Evolutionary conservation across 2,888 invertebrate species (phyloP).

Genomic region (Pollenia labialis): DNA sequence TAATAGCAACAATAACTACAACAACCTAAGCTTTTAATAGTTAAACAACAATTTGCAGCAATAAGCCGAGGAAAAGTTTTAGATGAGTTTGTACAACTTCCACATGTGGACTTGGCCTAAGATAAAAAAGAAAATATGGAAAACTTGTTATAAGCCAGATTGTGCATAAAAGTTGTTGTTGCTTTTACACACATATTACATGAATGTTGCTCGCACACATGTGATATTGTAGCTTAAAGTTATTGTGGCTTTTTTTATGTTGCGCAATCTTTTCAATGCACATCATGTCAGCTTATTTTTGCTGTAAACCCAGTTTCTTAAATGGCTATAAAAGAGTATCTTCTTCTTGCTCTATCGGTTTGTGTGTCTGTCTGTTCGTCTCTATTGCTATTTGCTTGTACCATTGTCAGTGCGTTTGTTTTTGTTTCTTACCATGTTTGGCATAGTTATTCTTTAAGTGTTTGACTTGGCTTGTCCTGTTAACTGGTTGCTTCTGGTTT

Average conservation of each 20-base stretch:
- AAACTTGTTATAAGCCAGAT: slow-evolving; percentile 61
- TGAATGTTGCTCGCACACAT: neutral
- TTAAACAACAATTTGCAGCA: slow-evolving; percentile 59
- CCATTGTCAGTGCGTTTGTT: slow-evolving; percentile 29
- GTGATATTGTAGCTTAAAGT: slow-evolving; percentile 15
- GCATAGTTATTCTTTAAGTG: slow-evolving; percentile 31
- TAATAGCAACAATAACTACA: slow-evolving; percentile 48
- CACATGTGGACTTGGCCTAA: slow-evolving; percentile 74
- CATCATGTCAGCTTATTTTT: slow-evolving; percentile 51
- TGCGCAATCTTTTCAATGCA: slow-evolving; percentile 67
- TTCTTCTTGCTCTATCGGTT: neutral
- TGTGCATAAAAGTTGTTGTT: slow-evolving; percentile 18
- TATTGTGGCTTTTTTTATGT: slow-evolving; percentile 50
- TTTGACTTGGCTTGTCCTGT: slow-evolving; percentile 46
- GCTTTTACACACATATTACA: slow-evolving; percentile 22
- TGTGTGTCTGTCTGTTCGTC: neutral
- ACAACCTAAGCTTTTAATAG: slow-evolving; percentile 35
- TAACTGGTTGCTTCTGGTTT: slow-evolving; percentile 62
- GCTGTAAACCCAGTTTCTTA: slow-evolving; percentile 62
- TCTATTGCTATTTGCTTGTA: slow-evolving; percentile 6
- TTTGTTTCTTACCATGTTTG: slow-evolving; percentile 27
- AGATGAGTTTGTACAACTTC: slow-evolving; percentile 56
- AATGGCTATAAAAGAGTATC: slow-evolving; percentile 21
- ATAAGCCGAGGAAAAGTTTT: neutral
- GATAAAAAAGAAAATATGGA: slow-evolving; percentile 47